A percentile compares a stretch with the other conserved stretches of the same genome.
Conservation (phyloP, 92 coral and sea anemone species). For the Phenganax subtilis region DNA sequence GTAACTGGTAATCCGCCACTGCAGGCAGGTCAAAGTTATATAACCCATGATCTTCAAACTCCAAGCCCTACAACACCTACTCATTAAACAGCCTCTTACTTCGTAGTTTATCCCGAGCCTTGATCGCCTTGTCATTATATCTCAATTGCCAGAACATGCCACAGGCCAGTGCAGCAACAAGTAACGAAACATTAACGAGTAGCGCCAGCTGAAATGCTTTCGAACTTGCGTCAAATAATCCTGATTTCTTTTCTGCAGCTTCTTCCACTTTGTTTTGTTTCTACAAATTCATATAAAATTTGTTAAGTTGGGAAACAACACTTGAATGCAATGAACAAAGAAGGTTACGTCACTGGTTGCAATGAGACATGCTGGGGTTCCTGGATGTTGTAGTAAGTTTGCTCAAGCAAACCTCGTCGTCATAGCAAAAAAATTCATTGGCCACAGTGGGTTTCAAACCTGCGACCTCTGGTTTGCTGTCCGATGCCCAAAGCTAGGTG, state of each 20-base stretch:
- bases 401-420: too few species aligned
- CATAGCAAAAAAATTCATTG: too few species aligned
- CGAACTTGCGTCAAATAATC: conserved; percentile 15
- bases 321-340: not conserved
- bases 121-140: conserved; percentile 3
- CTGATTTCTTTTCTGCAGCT: conserved; percentile 8
- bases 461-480: too few species aligned
- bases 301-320: not conserved
- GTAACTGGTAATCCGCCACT: too few species aligned
- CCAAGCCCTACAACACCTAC: not conserved
- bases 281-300: conserved; percentile 10
- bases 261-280: conserved; percentile 23
- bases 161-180: not conserved
- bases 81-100: conserved; percentile 14
- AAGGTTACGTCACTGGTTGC: not conserved
- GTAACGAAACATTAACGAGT: not conserved
- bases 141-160: conserved; percentile 31
- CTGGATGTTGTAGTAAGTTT: too few species aligned
- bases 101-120: not conserved
- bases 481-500: too few species aligned
- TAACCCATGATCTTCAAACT: not conserved
- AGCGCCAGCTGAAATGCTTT: not conserved
- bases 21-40: not conserved
- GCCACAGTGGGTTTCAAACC: too few species aligned
- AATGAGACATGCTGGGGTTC: too few species aligned